Percentiles rank a stretch among this genome's conserved stretches.
Evolutionary conservation across 2,113 vertebrate species (phyloP).

Genomic region (Neodontobutis hainanensis): DNA sequence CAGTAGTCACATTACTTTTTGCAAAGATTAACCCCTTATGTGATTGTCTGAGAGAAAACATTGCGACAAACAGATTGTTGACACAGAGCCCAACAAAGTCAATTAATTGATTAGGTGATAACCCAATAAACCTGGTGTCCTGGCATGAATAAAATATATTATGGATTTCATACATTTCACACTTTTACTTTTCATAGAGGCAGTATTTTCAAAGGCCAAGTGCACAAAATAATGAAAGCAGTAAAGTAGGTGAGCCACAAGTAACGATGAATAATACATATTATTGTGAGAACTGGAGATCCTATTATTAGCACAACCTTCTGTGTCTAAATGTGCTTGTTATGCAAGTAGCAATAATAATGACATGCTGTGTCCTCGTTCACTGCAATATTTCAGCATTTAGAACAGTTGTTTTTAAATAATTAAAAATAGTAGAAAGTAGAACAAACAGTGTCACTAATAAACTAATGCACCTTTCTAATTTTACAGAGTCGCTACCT

Average conservation of each 20-base stretch:
- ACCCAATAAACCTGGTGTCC: too few species aligned
- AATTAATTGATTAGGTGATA: too few species aligned
- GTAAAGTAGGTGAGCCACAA: background rate
- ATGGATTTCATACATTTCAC: too few species aligned
- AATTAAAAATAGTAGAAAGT: background rate
- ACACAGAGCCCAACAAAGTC: too few species aligned
- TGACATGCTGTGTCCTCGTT: background rate
- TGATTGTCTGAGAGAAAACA: too few species aligned
- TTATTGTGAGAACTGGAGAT: slow-evolving; percentile 46
- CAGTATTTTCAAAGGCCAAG: slow-evolving; percentile 11
- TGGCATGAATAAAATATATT: too few species aligned
- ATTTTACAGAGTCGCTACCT: slow-evolving; percentile 49
- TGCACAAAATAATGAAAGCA: background rate
- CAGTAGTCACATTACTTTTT: background rate
- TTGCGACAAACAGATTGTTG: too few species aligned
- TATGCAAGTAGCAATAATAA: slow-evolving; percentile 33
- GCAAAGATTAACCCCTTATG: too few species aligned
- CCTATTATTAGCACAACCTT: slow-evolving; percentile 67
- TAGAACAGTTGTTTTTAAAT: too few species aligned
- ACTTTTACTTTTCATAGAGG: too few species aligned
- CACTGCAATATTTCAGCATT: too few species aligned
- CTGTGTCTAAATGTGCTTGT: slow-evolving; percentile 44
- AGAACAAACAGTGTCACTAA: too few species aligned
- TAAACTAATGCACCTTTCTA: slow-evolving; percentile 30
- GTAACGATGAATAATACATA: slow-evolving; percentile 30